Conservation (phyloP, 2,888 invertebrate genomes). For the Cinara cedri region DNA sequence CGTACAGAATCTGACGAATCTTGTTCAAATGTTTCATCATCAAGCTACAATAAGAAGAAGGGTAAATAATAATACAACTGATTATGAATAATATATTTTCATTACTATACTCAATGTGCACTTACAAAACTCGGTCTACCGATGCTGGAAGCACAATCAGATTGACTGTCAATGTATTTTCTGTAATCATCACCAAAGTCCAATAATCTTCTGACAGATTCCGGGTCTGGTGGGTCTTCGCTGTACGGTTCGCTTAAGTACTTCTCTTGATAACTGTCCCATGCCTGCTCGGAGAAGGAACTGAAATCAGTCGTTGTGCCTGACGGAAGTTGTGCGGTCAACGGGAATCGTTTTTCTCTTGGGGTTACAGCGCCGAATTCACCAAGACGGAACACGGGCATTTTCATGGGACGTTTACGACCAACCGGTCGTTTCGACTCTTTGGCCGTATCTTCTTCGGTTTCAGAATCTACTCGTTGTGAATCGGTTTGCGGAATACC, state of each 20-base stretch:
- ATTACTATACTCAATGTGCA: not conserved
- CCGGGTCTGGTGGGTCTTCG: constrained; percentile 81
- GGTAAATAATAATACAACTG: not conserved
- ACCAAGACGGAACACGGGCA: constrained; percentile 61
- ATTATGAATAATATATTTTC: not conserved
- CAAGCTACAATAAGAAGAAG: constrained; percentile 58
- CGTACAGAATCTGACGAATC: constrained; percentile 68
- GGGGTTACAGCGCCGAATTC: constrained; percentile 60
- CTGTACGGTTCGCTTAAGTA: constrained; percentile 91
- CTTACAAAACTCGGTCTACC: constrained; percentile 56
- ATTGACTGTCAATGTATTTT: constrained; percentile 84
- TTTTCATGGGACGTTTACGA: constrained; percentile 58
- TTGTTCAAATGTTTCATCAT: constrained; percentile 60
- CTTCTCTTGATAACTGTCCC: constrained; percentile 96
- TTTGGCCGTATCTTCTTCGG: constrained; percentile 62
- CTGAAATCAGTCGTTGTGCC: constrained; percentile 66
- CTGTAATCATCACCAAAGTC: constrained; percentile 92
- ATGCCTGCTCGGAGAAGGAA: constrained; percentile 88
- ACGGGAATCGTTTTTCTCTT: constrained; percentile 57
- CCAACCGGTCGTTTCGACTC: constrained; percentile 58
- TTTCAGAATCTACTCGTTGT: constrained; percentile 63
- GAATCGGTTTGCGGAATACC: constrained; percentile 65
- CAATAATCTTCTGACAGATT: constrained; percentile 79
- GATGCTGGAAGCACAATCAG: constrained; percentile 77
- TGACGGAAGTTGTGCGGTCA: constrained; percentile 57